These are phyloP conservation scores for Nicator chloris DNA, from an alignment of 2,113 vertebrate genomes.

Conservation along the genomic window DNA sequence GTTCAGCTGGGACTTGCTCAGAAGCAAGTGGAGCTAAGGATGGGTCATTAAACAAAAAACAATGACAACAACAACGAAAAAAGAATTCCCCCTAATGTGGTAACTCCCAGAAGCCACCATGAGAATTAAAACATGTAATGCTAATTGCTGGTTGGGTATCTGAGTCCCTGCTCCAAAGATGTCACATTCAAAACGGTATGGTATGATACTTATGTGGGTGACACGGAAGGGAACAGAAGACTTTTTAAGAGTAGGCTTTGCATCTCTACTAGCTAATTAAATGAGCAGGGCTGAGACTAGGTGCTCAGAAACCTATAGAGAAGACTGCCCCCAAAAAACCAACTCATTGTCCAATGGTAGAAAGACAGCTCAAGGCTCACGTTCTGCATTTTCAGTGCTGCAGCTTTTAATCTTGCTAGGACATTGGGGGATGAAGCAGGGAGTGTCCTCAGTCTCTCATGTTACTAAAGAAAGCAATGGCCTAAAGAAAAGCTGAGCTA, in stretches of 20 bases:
- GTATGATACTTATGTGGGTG: background rate
- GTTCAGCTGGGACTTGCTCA: background rate
- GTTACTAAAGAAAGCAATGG: background rate
- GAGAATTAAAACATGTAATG: background rate
- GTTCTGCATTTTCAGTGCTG: background rate
- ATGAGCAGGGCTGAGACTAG: background rate
- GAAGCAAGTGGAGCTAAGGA: background rate
- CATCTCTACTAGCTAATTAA: background rate
- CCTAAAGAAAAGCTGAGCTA: background rate
- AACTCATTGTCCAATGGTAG: background rate
- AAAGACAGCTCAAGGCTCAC: background rate
- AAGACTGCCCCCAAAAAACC: background rate
- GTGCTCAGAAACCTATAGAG: background rate
- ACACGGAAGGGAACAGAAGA: background rate
- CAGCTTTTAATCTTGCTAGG: background rate
- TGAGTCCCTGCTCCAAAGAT: background rate
- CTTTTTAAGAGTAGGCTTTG: background rate
- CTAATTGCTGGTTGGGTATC: background rate
- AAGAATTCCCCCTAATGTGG: background rate
- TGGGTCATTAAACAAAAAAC: background rate
- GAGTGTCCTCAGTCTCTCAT: background rate
- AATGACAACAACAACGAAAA: background rate
- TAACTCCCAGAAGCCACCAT: background rate
- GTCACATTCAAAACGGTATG: background rate
- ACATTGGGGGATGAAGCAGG: accelerated